A percentile compares a stretch with the other conserved stretches of the same genome.
Conservation (phyloP, 2,888 invertebrate genomes). For the Leptinotarsa haldemani region DNA sequence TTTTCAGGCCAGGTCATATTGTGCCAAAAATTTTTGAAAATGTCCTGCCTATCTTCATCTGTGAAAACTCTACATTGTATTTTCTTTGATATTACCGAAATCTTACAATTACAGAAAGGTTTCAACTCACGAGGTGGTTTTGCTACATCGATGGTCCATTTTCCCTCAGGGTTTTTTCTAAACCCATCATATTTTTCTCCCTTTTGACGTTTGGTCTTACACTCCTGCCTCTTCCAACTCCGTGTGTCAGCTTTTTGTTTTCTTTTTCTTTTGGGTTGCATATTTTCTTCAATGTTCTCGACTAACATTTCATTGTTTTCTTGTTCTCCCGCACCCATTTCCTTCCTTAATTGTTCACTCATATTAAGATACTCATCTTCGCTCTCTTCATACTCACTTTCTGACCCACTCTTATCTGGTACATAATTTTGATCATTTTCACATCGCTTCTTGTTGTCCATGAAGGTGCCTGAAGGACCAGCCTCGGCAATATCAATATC, state of each 20-base stretch:
- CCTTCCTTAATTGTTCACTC: slow-evolving; percentile 6
- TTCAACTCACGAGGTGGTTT: slow-evolving; percentile 19
- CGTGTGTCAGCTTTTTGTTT: slow-evolving; percentile 17
- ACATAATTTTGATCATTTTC: slow-evolving; percentile 13
- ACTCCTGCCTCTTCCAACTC: slow-evolving; percentile 10
- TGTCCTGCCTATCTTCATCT: slow-evolving; percentile 15
- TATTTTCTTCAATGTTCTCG: slow-evolving; percentile 10
- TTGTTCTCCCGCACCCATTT: slow-evolving; percentile 14
- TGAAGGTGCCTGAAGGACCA: slow-evolving; percentile 13
- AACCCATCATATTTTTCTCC: slow-evolving; percentile 20
- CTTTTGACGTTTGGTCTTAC: slow-evolving; percentile 8
- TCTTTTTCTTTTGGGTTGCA: slow-evolving; percentile 2
- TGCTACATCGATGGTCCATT: slow-evolving; percentile 20
- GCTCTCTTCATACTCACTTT: slow-evolving; percentile 17
- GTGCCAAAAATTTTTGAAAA: slow-evolving; percentile 13
- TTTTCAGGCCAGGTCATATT: slow-evolving; percentile 13
- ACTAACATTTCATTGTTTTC: slow-evolving; percentile 22
- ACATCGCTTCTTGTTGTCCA: slow-evolving; percentile 14
- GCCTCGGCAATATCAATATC: slow-evolving; percentile 19
- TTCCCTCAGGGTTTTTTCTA: slow-evolving; percentile 16
- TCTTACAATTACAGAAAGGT: slow-evolving; percentile 17
- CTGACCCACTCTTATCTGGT: slow-evolving; percentile 10
- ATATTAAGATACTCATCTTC: slow-evolving; percentile 20
- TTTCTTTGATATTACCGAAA: neutral
- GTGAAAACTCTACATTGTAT: slow-evolving; percentile 1